These are phyloP conservation scores for Labia minor DNA, from an alignment of 2,888 invertebrate genomes.

Conservation along the genomic window DNA sequence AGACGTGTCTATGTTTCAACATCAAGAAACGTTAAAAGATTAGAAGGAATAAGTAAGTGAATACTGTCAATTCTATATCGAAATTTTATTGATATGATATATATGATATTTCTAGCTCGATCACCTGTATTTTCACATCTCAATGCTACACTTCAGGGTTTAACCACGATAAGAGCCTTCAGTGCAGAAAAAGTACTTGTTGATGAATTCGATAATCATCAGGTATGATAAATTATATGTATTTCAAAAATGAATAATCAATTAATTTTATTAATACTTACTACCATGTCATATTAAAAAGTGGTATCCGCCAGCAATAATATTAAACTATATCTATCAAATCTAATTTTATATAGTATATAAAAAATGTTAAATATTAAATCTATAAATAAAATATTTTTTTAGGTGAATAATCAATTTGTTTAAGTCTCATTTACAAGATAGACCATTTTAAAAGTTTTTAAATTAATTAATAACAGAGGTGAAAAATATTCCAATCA, in stretches of 20 bases:
- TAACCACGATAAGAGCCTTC: constrained; percentile 85
- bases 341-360: too few relatives aligned
- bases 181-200: constrained; percentile 67
- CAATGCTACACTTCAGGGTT: constrained; percentile 76
- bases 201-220: constrained; percentile 68
- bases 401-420: too few relatives aligned
- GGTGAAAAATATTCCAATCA: too few relatives aligned
- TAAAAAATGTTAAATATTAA: too few relatives aligned
- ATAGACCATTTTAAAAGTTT: too few relatives aligned
- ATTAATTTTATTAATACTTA: too few relatives aligned
- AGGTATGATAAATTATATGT: constrained; percentile 41
- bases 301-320: too few relatives aligned
- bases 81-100: constrained; percentile 36
- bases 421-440: too few relatives aligned
- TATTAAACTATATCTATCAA: neutral
- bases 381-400: too few relatives aligned
- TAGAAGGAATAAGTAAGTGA: constrained; percentile 42
- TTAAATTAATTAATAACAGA: too few relatives aligned
- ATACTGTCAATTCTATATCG: neutral
- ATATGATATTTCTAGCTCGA: constrained; percentile 49
- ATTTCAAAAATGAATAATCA: too few relatives aligned
- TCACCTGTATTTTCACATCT: constrained; percentile 94
- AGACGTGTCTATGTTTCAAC: constrained; percentile 65
- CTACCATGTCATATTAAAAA: too few relatives aligned
- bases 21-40: constrained; percentile 60